Conservation (phyloP, 2,888 invertebrate genomes). For the Andrena trimmerana region DNA sequence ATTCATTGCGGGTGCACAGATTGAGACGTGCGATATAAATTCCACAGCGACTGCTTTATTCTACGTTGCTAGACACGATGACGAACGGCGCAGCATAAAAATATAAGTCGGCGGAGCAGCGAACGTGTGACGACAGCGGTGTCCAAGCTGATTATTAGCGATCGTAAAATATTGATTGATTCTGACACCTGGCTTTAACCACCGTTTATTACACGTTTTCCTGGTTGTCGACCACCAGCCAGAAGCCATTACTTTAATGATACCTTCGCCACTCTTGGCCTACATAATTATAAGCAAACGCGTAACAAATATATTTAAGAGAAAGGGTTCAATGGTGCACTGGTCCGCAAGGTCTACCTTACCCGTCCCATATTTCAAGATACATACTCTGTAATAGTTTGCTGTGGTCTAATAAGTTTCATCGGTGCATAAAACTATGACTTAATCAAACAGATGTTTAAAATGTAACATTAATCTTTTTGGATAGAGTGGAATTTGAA, state of each 20-base stretch:
- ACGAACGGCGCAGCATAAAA: constrained; percentile 60
- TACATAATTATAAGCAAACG: constrained; percentile 45
- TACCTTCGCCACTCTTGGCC: constrained; percentile 23
- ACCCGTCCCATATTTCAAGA: constrained; percentile 6
- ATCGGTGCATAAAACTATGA: too few relatives aligned
- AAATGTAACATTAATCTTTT: not conserved
- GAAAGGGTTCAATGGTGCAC: not conserved
- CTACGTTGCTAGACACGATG: constrained; percentile 47
- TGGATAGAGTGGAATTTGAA: not conserved
- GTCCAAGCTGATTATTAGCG: constrained; percentile 73
- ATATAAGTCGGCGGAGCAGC: constrained; percentile 52
- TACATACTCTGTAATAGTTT: not conserved
- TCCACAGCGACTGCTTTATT: constrained; percentile 37
- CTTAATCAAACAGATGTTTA: too few relatives aligned
- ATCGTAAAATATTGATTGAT: constrained; percentile 79
- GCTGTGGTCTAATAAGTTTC: not conserved
- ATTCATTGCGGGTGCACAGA: constrained; percentile 21
- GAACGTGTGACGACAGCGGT: constrained; percentile 63
- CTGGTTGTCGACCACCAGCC: constrained; percentile 41
- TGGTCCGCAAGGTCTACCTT: not conserved
- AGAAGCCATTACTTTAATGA: constrained; percentile 49
- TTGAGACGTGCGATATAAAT: constrained; percentile 68
- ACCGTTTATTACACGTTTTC: constrained; percentile 65
- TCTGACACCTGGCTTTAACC: constrained; percentile 73
- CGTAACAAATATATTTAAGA: constrained; percentile 44